Evolutionary conservation across 2,888 invertebrate species (phyloP), one percentile per base, ranked within the genome.

Genomic region (Mesorhabditis spiculigera): DNA sequence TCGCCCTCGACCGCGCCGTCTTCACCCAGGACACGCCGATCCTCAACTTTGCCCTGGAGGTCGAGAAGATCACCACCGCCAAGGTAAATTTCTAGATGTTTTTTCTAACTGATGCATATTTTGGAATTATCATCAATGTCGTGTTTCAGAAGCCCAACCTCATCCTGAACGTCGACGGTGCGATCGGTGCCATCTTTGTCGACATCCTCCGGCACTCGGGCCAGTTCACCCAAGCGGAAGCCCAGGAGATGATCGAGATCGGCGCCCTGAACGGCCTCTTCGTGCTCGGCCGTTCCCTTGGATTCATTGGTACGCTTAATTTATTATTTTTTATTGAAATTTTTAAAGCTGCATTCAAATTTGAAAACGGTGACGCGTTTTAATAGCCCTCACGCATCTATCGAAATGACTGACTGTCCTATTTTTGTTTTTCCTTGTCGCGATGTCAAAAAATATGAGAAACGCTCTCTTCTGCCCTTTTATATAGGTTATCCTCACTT

Each of bases 251-350:
- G 87, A 92, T 98, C 67, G 92, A 94, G 81, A 95, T 97, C 88
- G 98, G 98, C 63, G 92, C 96, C 0, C 93, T 99, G 82, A 98
- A 98, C 88, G 97, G 97, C 1, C 89, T 99, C 68, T 98, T 99
- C 88, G 97, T 98, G 4, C 90, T 99, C 45, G 98, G 98, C 6
- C 91, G 98, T 77, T 95, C 95, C 86, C 94, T 99, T 89, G 98
- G 98, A 63, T 95, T 98, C 84, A 95, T 98, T 81, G 97, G 91
- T 91, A 83, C 58, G 76, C 62, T 43, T n/a, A 8, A 41, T 68
- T 43, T 69, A 13, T 16, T 4, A 10, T 4, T 58, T n/a, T n/a
- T n/a, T n/a, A n/a, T n/a, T n/a, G n/a, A n/a, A n/a, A n/a, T n/a
- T n/a, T n/a, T n/a, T n/a, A n/a, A n/a, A n/a, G n/a, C n/a, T n/a